Evolutionary conservation across 2,113 vertebrate genomes (phyloP).

Genomic region (Chitala chitala): DNA sequence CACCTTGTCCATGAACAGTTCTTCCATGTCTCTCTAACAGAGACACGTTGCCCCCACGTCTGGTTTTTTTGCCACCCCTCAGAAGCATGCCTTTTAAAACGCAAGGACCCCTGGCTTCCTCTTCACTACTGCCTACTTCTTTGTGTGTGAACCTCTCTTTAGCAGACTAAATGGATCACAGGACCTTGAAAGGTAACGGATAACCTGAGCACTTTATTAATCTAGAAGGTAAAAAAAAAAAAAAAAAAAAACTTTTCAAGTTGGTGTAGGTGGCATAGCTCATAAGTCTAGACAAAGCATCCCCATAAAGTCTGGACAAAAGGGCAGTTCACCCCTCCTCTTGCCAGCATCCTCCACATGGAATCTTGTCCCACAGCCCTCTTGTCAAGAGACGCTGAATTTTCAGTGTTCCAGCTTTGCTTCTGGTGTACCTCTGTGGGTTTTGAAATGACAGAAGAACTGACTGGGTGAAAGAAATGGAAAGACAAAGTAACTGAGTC

Average conservation of each 20-base stretch:
- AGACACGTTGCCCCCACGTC: not conserved
- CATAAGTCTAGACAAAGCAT: not conserved
- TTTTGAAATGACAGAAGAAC: not conserved
- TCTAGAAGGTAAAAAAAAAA: not conserved
- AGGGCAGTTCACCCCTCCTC: not conserved
- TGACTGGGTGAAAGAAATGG: not conserved
- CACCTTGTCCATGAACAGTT: not conserved
- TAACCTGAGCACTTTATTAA: not conserved
- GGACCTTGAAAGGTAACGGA: not conserved
- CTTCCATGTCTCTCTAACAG: not conserved
- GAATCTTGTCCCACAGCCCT: not conserved
- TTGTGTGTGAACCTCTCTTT: not conserved
- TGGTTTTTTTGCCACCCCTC: not conserved
- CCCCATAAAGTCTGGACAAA: not conserved
- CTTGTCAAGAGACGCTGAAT: not conserved
- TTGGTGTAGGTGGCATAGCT: not conserved
- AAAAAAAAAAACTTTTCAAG: not conserved
- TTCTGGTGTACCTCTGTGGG: not conserved
- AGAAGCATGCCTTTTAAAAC: not conserved
- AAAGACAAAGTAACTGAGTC: not conserved
- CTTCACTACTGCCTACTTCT: not conserved
- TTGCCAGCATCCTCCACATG: not conserved
- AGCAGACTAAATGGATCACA: not conserved
- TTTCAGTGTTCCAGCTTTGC: not conserved
- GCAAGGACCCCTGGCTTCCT: not conserved